Conservation (phyloP, 1,140 invertebrate species). For the Neotoxoptera formosana region DNA sequence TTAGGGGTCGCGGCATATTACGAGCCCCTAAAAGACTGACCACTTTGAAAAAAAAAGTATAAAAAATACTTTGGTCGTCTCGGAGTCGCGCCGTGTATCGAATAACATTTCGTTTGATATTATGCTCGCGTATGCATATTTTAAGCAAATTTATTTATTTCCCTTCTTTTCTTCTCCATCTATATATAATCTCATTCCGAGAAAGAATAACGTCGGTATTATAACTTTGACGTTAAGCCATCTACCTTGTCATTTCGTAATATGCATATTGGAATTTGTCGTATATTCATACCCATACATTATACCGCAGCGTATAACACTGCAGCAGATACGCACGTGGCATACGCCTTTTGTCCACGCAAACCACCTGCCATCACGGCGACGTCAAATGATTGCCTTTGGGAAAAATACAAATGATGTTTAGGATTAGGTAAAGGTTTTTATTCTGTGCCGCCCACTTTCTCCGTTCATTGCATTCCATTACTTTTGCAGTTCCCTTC, state of each 20-base stretch:
- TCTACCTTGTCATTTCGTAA: background rate
- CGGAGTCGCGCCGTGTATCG: background rate
- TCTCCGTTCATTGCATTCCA: background rate
- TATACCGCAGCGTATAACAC: background rate
- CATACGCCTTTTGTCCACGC: background rate
- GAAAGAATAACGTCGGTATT: background rate
- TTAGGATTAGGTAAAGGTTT: background rate
- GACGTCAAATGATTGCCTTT: slow-evolving; percentile 4
- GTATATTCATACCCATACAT: background rate
- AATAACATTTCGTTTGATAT: background rate
- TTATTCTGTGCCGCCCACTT: background rate
- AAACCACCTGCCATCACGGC: background rate
- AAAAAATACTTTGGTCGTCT: too few species aligned
- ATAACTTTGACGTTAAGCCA: background rate
- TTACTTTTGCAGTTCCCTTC: background rate
- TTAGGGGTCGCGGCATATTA: background rate
- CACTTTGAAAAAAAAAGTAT: too few species aligned
- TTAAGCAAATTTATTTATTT: background rate
- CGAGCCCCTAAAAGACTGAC: background rate
- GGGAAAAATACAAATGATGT: slow-evolving; percentile 33
- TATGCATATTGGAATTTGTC: background rate
- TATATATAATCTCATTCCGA: background rate
- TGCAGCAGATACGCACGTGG: background rate
- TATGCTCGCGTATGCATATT: background rate
- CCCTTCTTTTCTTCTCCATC: too few species aligned